Percentiles rank a stretch among this genome's conserved stretches.
Conservation (phyloP, 2,888 invertebrate genomes). For the Cephonodes hylas region DNA sequence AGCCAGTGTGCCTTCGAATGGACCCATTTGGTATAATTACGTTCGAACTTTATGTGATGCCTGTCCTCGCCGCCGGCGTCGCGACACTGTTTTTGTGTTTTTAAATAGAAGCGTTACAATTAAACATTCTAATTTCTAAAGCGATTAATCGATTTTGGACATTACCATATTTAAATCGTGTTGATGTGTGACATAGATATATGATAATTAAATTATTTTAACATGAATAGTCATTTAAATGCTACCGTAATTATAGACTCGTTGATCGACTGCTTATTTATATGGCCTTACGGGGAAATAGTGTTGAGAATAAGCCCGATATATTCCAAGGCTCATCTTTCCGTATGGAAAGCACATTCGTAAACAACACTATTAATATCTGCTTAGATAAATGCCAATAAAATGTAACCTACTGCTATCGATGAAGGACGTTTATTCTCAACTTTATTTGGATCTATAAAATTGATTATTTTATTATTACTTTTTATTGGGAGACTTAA, state of each 20-base stretch:
- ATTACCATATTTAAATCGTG: background rate
- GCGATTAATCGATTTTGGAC: background rate
- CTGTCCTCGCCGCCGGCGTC: slow-evolving; percentile 68
- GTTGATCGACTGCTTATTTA: background rate
- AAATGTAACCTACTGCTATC: background rate
- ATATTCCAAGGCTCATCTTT: background rate
- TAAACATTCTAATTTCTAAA: background rate
- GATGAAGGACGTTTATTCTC: background rate
- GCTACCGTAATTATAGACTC: background rate
- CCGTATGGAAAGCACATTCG: slow-evolving; percentile 6
- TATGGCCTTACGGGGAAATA: background rate
- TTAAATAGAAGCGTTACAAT: slow-evolving; percentile 19
- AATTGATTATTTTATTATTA: no score
- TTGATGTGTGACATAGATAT: background rate
- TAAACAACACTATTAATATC: background rate
- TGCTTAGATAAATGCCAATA: slow-evolving; percentile 1
- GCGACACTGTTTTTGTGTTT: slow-evolving; percentile 35
- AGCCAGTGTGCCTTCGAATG: slow-evolving; percentile 66
- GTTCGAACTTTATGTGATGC: slow-evolving; percentile 61
- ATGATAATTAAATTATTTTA: background rate
- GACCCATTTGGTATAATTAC: slow-evolving; percentile 78
- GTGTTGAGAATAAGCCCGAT: background rate
- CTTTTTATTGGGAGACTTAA: no score
- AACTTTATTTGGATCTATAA: background rate
- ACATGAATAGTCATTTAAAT: background rate